A percentile compares a stretch with the other conserved stretches of the same genome.
Conservation (phyloP, 2,797 vertebrate genomes). For the Myotis vivesi region DNA sequence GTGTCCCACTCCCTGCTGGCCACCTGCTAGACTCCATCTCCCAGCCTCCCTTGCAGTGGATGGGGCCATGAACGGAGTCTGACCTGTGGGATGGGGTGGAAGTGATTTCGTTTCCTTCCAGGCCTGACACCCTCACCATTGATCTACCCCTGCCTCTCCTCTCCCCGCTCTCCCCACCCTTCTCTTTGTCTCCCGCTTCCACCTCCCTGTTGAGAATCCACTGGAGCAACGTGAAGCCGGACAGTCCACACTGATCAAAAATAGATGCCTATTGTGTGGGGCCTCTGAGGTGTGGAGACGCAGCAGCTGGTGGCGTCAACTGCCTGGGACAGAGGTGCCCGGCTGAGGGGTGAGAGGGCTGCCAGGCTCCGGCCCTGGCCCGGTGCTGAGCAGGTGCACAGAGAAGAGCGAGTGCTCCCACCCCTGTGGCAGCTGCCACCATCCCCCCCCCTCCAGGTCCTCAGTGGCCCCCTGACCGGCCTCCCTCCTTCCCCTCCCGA, state of each 20-base stretch:
- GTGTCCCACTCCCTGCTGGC: neutral
- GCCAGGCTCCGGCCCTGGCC: neutral
- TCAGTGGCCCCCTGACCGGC: neutral
- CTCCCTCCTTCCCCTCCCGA: neutral
- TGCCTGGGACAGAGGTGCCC: no score
- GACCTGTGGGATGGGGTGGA: neutral
- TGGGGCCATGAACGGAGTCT: neutral
- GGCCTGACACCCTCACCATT: neutral
- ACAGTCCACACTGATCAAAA: neutral
- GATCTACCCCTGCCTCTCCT: neutral
- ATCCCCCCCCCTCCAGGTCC: fast-evolving
- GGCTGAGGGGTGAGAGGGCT: no score
- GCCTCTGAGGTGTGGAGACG: neutral
- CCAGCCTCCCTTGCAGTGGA: neutral
- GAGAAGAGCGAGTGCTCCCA: neutral
- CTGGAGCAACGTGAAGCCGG: neutral
- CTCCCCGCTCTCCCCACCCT: fast-evolving
- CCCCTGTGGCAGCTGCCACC: neutral
- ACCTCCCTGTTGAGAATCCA: neutral
- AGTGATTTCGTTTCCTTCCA: neutral
- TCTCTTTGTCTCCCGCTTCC: fast-evolving
- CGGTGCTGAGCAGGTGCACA: neutral
- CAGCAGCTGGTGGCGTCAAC: neutral
- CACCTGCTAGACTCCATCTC: neutral
- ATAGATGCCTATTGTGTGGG: fast-evolving